Base-by-base conservation (phyloP, 2,888 invertebrate genomes). In the Deilephila elpenor region DNA sequence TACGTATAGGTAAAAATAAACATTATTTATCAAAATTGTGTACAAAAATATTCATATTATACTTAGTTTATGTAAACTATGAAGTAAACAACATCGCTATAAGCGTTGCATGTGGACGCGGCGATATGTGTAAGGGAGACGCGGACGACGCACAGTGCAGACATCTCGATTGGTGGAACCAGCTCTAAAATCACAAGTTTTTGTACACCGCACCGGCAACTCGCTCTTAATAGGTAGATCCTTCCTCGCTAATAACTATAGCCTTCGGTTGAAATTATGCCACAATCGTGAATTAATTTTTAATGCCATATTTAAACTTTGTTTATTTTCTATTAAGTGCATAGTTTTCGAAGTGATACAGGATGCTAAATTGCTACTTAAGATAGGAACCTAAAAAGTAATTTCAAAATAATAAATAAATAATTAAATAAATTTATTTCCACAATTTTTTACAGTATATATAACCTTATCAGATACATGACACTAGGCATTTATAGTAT, bases 121-220 rank as follows among this genome's bases (percentile, higher is more conserved):
- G 70, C 70, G 74, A 73, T 74, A 71, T 74, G 75, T 75, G 75
- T 61, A 51, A 75, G 71, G 75, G 74, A 77, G 79, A 78, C 76
- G 77, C 73, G 81, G 84, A 83, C 80, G 84, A 80, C 83, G 80
- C 80, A 79, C 82, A 78, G 56, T 78, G 75, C 77, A 78, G 82
- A 82, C 86, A 86, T 84, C 88, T 87, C 85, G 89, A 90, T 89
- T 89, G 88, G 86, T 85, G 83, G 83, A 89, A 89, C 92, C 90
- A 90, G 91, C 90, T 91, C 90, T 89, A 91, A 91, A 92, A 90
- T 91, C 86, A 85, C 90, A 86, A 89, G 84, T 91, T 91, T 91
- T 92, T 90, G 82, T 87, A 82, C 83, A 78, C 80, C 80, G 83
- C 83, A 83, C 83, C 79, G 85, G 83, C 84, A 81, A 85, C 84